phyloP scores from a whole-genome alignment of 1,140 invertebrate species.

The Hesperophylax magnus region DNA sequence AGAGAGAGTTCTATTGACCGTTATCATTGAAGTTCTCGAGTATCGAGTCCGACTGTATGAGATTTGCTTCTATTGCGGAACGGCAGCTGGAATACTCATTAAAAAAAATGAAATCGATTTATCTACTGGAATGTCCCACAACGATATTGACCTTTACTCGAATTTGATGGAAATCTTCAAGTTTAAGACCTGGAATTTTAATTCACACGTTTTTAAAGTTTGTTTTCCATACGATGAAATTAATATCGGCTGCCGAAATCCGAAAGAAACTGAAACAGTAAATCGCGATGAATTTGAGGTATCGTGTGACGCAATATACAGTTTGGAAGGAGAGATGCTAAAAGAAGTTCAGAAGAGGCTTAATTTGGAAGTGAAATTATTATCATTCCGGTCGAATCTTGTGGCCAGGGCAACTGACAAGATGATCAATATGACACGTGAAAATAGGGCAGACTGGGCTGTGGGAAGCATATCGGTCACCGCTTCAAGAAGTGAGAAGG shows the following conservation, averaged over 20 bases:
- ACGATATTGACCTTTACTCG: neutral
- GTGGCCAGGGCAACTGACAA: neutral
- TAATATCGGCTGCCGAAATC: neutral
- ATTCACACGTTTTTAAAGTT: neutral
- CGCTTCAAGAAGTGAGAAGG: neutral
- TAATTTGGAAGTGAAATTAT: neutral
- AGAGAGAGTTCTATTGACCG: neutral
- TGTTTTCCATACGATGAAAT: neutral
- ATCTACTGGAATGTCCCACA: neutral
- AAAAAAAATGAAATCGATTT: neutral
- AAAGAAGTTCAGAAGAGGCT: neutral
- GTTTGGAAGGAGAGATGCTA: neutral
- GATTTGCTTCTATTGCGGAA: slow-evolving; percentile 7
- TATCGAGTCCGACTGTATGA: neutral
- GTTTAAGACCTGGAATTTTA: neutral
- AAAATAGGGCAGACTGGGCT: neutral
- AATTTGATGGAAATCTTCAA: neutral
- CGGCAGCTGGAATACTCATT: neutral
- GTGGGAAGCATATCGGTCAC: slow-evolving; percentile 1
- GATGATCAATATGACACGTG: neutral
- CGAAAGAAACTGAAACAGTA: neutral
- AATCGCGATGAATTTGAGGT: neutral
- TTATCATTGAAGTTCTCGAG: neutral
- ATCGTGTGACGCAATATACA: neutral
- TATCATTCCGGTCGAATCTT: neutral